Percentiles rank a stretch among this genome's conserved stretches.
These are phyloP conservation scores for Spinus pinus DNA, from an alignment of 2,797 vertebrate species.

Conservation along the genomic window DNA sequence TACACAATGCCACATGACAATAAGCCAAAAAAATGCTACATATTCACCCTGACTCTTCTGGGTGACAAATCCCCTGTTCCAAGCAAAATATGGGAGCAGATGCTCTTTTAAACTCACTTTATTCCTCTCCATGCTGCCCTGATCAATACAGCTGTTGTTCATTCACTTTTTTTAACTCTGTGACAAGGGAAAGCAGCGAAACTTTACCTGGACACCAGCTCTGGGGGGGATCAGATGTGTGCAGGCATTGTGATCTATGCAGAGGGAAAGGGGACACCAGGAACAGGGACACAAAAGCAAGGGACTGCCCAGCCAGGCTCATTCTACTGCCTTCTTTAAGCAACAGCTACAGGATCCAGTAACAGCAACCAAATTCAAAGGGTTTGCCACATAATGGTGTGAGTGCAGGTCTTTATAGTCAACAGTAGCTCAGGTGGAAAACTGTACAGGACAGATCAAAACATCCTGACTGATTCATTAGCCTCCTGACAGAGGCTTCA, in stretches of 20 bases:
- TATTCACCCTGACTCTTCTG: not conserved
- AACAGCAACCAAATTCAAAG: not conserved
- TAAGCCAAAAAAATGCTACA: not conserved
- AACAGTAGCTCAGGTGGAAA: not conserved
- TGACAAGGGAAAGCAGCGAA: not conserved
- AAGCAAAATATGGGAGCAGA: not conserved
- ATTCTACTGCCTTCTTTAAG: not conserved
- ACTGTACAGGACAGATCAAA: not conserved
- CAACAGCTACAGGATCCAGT: not conserved
- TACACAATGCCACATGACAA: not conserved
- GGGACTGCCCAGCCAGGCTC: not conserved
- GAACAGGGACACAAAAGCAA: not conserved
- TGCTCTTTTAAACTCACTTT: not conserved
- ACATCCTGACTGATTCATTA: not conserved
- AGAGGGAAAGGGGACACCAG: constrained; percentile 29
- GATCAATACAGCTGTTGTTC: not conserved
- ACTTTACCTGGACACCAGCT: constrained; percentile 25
- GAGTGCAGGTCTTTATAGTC: not conserved
- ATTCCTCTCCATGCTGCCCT: not conserved
- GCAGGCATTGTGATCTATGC: not conserved
- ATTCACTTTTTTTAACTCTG: not conserved
- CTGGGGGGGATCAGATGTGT: not conserved
- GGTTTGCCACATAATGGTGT: not conserved
- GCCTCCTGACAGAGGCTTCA: not conserved
- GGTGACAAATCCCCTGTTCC: not conserved